phyloP scores from a whole-genome alignment of 2,113 vertebrate species.

The Centropus bengalensis region DNA sequence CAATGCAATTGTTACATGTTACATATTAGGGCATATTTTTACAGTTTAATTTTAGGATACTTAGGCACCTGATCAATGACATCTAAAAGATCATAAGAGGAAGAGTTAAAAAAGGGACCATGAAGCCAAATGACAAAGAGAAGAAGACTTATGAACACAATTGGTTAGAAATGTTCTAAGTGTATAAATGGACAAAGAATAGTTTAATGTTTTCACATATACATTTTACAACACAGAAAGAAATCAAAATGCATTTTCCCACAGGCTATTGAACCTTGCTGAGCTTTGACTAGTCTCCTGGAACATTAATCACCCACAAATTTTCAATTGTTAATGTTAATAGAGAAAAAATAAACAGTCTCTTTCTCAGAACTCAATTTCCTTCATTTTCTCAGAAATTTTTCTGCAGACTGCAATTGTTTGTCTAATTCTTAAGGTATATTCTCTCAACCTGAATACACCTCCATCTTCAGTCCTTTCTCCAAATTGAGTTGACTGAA shows the following conservation, averaged over 20 bases:
- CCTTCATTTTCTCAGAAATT: slow-evolving; percentile 21
- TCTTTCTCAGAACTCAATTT: background rate
- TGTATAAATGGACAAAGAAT: background rate
- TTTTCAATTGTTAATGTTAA: background rate
- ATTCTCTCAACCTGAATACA: background rate
- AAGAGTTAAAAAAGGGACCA: background rate
- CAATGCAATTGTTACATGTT: slow-evolving; percentile 2
- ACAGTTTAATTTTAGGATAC: slow-evolving; percentile 26
- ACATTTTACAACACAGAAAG: slow-evolving; percentile 25
- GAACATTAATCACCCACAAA: slow-evolving; percentile 14
- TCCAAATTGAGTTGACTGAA: background rate
- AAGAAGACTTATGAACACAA: slow-evolving; percentile 9
- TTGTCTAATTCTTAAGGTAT: slow-evolving; percentile 1
- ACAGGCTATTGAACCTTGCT: background rate
- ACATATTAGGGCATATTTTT: background rate
- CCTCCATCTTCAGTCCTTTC: background rate
- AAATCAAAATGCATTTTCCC: slow-evolving; percentile 37
- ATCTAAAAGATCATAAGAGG: background rate
- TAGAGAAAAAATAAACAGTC: slow-evolving; percentile 23
- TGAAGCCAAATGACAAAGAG: background rate
- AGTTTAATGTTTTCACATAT: background rate
- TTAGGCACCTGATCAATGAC: background rate
- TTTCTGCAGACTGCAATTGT: background rate
- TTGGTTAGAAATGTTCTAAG: background rate
- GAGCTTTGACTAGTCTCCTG: slow-evolving; percentile 36